phyloP scores from a whole-genome alignment of 2,797 vertebrate genomes.

The Mormyrops boulengeri region DNA sequence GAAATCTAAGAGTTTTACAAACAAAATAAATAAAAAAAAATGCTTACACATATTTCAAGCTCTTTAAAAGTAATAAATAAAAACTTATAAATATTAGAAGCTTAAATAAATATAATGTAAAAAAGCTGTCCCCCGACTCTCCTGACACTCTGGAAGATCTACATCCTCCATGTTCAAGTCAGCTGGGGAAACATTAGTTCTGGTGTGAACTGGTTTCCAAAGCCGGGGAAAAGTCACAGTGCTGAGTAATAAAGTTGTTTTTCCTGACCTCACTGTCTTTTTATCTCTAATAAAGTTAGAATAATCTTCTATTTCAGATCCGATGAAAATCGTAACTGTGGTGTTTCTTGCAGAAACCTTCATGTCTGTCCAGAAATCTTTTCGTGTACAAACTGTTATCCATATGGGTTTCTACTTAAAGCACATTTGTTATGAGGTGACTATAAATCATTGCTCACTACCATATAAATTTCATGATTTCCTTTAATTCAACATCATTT shows the following conservation, averaged over 20 bases:
- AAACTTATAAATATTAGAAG: neutral
- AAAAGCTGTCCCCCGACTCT: neutral
- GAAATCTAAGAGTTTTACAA: neutral
- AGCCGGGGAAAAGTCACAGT: slow-evolving; percentile 31
- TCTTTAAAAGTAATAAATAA: neutral
- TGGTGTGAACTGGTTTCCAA: slow-evolving; percentile 23
- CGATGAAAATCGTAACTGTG: neutral
- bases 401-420: slow-evolving; percentile 15
- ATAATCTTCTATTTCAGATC: slow-evolving; percentile 12
- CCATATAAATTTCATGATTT: neutral
- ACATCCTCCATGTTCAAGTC: slow-evolving; percentile 29
- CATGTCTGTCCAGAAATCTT: neutral
- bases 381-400: neutral
- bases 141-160: slow-evolving; percentile 27
- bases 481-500: neutral
- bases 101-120: neutral
- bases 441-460: slow-evolving; percentile 6
- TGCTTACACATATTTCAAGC: neutral
- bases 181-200: slow-evolving; percentile 31
- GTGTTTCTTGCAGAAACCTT: slow-evolving; percentile 4
- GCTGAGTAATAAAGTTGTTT: slow-evolving; percentile 35
- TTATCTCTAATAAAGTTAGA: slow-evolving; percentile 33
- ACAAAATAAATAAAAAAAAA: neutral
- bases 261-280: slow-evolving; percentile 25
- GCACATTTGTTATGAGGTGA: slow-evolving; percentile 7